These are phyloP conservation scores for Rhynchophorus ferrugineus DNA, from an alignment of 1,140 invertebrate genomes.

Conservation along the genomic window DNA sequence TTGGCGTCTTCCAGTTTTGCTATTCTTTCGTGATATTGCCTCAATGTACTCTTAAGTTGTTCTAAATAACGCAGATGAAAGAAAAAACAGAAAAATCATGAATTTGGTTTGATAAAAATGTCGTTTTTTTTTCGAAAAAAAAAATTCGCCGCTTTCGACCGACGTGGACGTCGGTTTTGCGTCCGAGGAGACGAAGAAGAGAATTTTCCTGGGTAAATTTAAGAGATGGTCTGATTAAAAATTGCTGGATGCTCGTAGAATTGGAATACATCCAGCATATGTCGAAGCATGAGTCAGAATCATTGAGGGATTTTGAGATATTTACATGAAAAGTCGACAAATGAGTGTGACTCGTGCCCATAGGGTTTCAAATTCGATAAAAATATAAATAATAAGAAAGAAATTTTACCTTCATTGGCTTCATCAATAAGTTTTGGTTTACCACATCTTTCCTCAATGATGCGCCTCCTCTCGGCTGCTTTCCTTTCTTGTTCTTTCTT, in stretches of 20 bases:
- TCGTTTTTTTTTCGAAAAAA: too few relatives aligned
- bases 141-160: too few relatives aligned
- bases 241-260: too few relatives aligned
- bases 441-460: constrained; percentile 92
- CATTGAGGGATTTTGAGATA: too few relatives aligned
- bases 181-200: background rate
- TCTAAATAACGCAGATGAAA: constrained; percentile 49
- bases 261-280: too few relatives aligned
- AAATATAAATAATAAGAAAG: background rate
- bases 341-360: too few relatives aligned
- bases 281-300: too few relatives aligned
- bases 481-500: constrained; percentile 99
- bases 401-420: constrained; percentile 78
- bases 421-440: constrained; percentile 83
- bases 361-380: too few relatives aligned
- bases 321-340: too few relatives aligned
- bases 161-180: background rate
- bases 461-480: constrained; percentile 93
- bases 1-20: constrained; percentile 85
- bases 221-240: too few relatives aligned
- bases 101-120: background rate
- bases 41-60: constrained; percentile 71
- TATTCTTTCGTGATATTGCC: constrained; percentile 84
- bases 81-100: constrained; percentile 9
- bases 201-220: background rate